Percentiles rank a stretch among this genome's conserved stretches.
Evolutionary conservation across 2,797 vertebrate species (phyloP).

Genomic region (Brachyrhaphis roseni): DNA sequence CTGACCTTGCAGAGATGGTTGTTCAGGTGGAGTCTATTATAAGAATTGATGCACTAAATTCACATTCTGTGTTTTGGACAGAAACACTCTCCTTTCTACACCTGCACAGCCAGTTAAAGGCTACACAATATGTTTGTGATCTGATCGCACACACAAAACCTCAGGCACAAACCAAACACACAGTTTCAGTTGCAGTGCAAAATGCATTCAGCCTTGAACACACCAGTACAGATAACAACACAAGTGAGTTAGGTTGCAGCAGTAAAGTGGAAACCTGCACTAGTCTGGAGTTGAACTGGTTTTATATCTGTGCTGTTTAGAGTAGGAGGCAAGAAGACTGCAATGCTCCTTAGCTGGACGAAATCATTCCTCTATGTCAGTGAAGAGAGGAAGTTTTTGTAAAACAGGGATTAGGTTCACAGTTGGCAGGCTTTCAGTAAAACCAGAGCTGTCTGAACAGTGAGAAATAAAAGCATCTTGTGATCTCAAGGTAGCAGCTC

Average conservation of each 20-base stretch:
- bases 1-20: slow-evolving; percentile 38
- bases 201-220: slow-evolving; percentile 13
- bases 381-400: slow-evolving; percentile 29
- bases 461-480: slow-evolving; percentile 12
- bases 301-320: slow-evolving; percentile 11
- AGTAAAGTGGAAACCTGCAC: slow-evolving; percentile 18
- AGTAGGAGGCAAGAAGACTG: slow-evolving; percentile 8
- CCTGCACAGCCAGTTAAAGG: slow-evolving; percentile 16
- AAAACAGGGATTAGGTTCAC: slow-evolving; percentile 26
- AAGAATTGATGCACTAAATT: slow-evolving; percentile 33
- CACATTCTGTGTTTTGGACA: slow-evolving; percentile 21
- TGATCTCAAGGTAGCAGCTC: slow-evolving; percentile 8
- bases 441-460: slow-evolving; percentile 10
- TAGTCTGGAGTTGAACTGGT: slow-evolving; percentile 12
- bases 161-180: slow-evolving; percentile 11
- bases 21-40: slow-evolving; percentile 23
- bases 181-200: slow-evolving; percentile 15
- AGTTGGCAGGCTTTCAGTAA: slow-evolving; percentile 20
- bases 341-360: slow-evolving; percentile 25
- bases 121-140: slow-evolving; percentile 6
- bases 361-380: slow-evolving; percentile 10
- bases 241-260: slow-evolving; percentile 33
- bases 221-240: slow-evolving; percentile 27
- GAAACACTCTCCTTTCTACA: slow-evolving; percentile 9
- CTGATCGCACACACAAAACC: slow-evolving; percentile 5